Conservation (phyloP, 1,140 invertebrate species). For the Phortica variegata region DNA sequence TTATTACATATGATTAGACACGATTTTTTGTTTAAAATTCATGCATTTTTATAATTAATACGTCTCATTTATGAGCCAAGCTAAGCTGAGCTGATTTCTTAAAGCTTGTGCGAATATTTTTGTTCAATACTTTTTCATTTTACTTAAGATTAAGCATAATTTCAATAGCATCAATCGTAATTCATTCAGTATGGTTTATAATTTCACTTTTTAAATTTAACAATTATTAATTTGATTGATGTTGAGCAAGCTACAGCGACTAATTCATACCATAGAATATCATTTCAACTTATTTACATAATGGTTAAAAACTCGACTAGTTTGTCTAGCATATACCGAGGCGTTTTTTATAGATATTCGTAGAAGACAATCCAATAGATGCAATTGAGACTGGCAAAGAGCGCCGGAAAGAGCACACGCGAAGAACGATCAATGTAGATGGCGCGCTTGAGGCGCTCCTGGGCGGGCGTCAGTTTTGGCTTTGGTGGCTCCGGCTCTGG, state of each 20-base stretch:
- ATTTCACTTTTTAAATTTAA: conserved; percentile 17
- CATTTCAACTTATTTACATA: background rate
- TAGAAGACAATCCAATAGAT: conserved; percentile 89
- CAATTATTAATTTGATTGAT: conserved; percentile 42
- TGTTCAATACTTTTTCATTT: too few relatives aligned
- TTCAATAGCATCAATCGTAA: too few relatives aligned
- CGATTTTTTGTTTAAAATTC: too few relatives aligned
- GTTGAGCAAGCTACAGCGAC: conserved; percentile 6
- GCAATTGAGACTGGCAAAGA: conserved; percentile 81
- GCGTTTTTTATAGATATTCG: conserved; percentile 69
- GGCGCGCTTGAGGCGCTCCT: conserved; percentile 71
- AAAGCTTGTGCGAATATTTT: too few relatives aligned
- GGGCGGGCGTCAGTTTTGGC: conserved; percentile 63
- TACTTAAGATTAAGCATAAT: too few relatives aligned
- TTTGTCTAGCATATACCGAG: background rate
- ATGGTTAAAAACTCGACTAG: background rate
- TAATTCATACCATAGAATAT: background rate
- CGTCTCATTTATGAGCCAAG: too few relatives aligned
- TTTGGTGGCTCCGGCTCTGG: conserved; percentile 59
- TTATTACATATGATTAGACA: too few relatives aligned
- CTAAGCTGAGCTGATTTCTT: too few relatives aligned
- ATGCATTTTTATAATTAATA: too few relatives aligned
- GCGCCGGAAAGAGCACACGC: conserved; percentile 80
- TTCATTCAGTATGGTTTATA: too few relatives aligned
- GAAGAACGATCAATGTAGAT: conserved; percentile 85